Evolutionary conservation across 2,113 vertebrate species (phyloP).

Genomic region (Pholis gunnellus): DNA sequence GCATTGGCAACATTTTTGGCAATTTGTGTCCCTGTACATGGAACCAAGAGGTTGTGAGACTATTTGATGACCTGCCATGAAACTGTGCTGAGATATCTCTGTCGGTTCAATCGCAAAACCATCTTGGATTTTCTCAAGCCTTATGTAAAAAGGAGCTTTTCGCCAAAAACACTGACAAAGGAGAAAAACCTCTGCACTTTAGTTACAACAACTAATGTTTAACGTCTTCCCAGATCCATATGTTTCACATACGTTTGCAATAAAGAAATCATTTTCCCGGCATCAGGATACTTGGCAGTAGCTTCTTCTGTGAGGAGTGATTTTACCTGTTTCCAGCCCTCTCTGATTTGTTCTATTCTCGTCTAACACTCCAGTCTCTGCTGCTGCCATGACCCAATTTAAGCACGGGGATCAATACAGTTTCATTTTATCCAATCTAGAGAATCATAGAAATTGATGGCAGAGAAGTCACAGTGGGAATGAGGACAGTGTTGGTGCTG

Average conservation of each 20-base stretch:
- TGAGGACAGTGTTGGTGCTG: background rate
- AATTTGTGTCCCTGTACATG: background rate
- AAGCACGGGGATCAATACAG: constrained; percentile 11
- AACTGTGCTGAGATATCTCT: background rate
- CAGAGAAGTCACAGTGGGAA: background rate
- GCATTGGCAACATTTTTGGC: too few species aligned
- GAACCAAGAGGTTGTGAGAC: background rate
- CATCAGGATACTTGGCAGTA: background rate
- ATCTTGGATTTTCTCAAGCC: background rate
- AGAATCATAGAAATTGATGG: background rate
- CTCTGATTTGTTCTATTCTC: constrained; percentile 3
- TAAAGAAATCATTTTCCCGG: background rate
- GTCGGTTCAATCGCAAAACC: background rate
- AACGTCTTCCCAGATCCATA: background rate
- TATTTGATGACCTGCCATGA: too few species aligned
- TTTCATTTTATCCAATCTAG: constrained; percentile 6
- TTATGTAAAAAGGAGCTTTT: background rate
- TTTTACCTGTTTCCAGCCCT: background rate
- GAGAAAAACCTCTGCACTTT: background rate
- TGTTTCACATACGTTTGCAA: background rate
- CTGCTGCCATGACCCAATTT: constrained; percentile 15
- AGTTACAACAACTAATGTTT: background rate
- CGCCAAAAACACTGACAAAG: background rate
- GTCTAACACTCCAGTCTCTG: background rate
- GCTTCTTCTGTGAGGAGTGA: background rate